Conservation (phyloP, 2,113 vertebrate species). For the Odobenus rosmarus region DNA sequence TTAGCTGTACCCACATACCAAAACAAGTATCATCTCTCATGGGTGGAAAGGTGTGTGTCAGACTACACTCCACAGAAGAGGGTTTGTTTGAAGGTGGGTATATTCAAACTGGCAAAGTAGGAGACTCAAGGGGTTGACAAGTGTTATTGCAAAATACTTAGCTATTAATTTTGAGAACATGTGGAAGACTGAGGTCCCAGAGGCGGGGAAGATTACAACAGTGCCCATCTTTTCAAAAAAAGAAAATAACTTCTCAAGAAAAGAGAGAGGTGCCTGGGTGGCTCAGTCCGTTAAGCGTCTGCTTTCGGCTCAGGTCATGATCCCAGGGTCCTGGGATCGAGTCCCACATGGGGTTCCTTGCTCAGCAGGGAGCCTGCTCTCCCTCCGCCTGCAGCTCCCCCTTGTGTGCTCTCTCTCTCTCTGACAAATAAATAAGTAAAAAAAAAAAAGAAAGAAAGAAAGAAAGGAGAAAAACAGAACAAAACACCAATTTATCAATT, state of each 20-base stretch:
- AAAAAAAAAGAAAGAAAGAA: too few species aligned
- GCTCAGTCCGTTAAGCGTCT: too few species aligned
- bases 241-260: constrained; percentile 46
- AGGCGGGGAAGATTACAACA: not conserved
- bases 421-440: too few species aligned
- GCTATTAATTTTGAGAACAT: constrained; percentile 31
- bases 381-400: too few species aligned
- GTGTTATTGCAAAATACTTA: constrained; percentile 26
- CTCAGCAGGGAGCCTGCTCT: too few species aligned
- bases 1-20: not conserved
- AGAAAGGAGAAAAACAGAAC: constrained; percentile 34
- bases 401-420: too few species aligned
- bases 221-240: constrained; percentile 30
- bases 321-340: too few species aligned
- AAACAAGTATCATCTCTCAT: not conserved
- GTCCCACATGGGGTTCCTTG: too few species aligned
- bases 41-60: not conserved
- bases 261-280: not conserved
- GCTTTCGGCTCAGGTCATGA: too few species aligned
- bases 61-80: not conserved
- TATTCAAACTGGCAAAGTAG: not conserved
- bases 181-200: not conserved
- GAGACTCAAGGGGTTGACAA: not conserved
- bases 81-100: not conserved
- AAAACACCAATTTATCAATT: constrained; percentile 40